These are phyloP conservation scores for Lasioglossum lativentre DNA, from an alignment of 2,888 invertebrate genomes.

Conservation along the genomic window DNA sequence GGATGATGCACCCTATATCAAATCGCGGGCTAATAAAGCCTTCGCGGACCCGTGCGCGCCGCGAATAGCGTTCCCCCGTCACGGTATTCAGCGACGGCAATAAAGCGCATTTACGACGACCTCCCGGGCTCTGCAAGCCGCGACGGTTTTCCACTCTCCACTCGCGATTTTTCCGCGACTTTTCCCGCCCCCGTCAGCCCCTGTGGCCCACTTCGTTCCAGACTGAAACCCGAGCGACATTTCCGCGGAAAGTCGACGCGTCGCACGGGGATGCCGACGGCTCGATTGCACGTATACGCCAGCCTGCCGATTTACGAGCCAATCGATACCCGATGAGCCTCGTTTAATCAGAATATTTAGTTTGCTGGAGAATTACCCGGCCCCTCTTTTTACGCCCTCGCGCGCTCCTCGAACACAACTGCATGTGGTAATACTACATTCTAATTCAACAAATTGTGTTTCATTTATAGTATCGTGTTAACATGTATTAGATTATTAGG, in stretches of 20 bases:
- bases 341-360: conserved; percentile 18
- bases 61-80: conserved; percentile 60
- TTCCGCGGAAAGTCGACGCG: neutral
- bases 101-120: conserved; percentile 72
- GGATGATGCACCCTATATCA: conserved; percentile 68
- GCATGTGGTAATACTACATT: too few species aligned
- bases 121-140: conserved; percentile 35
- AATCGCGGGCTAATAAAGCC: conserved; percentile 69
- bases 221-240: neutral
- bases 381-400: neutral
- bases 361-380: neutral
- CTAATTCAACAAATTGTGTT: neutral
- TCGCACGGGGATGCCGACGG: neutral
- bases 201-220: conserved; percentile 17
- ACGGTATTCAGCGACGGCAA: conserved; percentile 56
- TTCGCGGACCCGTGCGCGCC: conserved; percentile 46
- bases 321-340: conserved; percentile 22
- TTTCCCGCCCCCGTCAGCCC: neutral
- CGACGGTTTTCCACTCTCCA: conserved; percentile 52
- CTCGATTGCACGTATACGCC: conserved; percentile 38
- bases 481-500: too few species aligned
- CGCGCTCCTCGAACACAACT: neutral
- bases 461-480: too few species aligned
- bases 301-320: conserved; percentile 31
- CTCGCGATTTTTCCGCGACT: conserved; percentile 51